Evolutionary conservation across 2,113 vertebrate species (phyloP).

Genomic region (Grammomys dolichurus): DNA sequence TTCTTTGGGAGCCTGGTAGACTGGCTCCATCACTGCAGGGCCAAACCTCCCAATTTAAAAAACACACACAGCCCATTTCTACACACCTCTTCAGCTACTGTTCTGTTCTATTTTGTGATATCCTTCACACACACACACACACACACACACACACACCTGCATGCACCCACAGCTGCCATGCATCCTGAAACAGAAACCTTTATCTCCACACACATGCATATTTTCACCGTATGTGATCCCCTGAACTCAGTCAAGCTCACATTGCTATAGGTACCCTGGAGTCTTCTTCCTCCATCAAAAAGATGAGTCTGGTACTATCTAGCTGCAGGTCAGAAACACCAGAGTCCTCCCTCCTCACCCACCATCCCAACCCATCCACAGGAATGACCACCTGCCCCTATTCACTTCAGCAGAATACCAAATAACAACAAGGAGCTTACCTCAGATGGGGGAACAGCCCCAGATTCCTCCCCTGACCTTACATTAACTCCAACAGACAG

Average conservation of each 20-base stretch:
- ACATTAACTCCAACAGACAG: background rate
- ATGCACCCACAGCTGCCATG: background rate
- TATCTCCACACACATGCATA: background rate
- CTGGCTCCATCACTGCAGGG: background rate
- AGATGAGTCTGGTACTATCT: background rate
- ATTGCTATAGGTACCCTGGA: background rate
- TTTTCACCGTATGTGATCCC: background rate
- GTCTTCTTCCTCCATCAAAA: background rate
- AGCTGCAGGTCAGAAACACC: background rate
- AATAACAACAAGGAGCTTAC: background rate
- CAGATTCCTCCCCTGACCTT: background rate
- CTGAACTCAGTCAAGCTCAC: background rate
- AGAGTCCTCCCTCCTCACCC: background rate
- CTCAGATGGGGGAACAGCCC: background rate
- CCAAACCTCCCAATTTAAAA: background rate
- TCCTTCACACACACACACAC: background rate
- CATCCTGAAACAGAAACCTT: background rate
- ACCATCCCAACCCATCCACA: background rate
- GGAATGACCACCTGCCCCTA: too few species aligned
- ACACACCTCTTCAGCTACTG: background rate
- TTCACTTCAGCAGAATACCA: background rate
- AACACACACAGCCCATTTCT: background rate
- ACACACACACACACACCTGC: background rate
- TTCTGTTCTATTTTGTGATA: background rate
- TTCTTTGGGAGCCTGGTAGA: background rate